Evolutionary conservation across 2,113 vertebrate species (phyloP).

Genomic region (Condylura cristata): DNA sequence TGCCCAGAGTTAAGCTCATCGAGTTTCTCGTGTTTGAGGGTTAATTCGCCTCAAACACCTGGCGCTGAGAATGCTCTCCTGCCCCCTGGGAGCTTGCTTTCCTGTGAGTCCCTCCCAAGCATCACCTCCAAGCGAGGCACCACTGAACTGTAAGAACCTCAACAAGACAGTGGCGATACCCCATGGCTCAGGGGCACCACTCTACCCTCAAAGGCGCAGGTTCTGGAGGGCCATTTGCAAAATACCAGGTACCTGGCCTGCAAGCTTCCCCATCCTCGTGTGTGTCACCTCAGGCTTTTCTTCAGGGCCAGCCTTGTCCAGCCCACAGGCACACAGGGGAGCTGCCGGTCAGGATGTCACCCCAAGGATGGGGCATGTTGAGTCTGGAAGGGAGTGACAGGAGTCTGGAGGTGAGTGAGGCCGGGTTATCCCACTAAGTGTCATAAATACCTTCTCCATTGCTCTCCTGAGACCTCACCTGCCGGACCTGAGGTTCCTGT

Average conservation of each 20-base stretch:
- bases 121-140: background rate
- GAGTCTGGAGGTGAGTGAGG: background rate
- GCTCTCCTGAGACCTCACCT: background rate
- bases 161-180: background rate
- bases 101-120: background rate
- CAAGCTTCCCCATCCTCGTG: background rate
- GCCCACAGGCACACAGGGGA: background rate
- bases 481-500: background rate
- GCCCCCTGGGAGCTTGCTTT: background rate
- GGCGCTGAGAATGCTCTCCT: background rate
- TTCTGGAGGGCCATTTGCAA: background rate
- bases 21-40: no score
- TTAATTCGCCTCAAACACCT: no score
- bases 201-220: background rate
- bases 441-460: background rate
- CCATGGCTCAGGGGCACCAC: no score
- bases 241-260: background rate
- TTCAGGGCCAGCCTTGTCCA: background rate
- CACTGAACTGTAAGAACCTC: background rate
- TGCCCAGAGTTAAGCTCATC: background rate
- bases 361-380: background rate
- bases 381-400: background rate
- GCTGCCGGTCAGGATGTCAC: no score
- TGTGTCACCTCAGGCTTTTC: background rate
- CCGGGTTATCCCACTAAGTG: background rate